phyloP scores from a whole-genome alignment of 2,797 vertebrate species.

The Ara ararauna region DNA sequence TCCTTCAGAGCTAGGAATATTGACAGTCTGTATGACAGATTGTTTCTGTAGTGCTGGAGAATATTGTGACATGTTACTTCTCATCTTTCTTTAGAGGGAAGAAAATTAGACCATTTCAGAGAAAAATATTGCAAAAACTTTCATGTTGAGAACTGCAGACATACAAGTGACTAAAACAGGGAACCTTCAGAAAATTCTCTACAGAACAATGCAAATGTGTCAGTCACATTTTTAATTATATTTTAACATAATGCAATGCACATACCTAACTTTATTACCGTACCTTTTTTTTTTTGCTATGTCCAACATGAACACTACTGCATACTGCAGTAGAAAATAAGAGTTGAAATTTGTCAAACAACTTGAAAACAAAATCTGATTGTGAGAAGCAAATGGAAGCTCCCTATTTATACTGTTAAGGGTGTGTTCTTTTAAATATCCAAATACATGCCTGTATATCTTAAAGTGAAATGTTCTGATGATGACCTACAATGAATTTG shows the following conservation, averaged over 20 bases:
- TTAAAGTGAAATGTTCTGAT: not conserved
- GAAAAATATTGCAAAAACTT: not conserved
- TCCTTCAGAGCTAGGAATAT: constrained; percentile 10
- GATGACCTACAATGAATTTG: not conserved
- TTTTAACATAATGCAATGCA: not conserved
- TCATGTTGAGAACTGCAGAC: not conserved
- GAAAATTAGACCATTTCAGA: not conserved
- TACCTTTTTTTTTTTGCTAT: not conserved
- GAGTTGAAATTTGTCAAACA: not conserved
- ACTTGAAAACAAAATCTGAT: not conserved
- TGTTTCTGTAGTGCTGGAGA: constrained; percentile 13
- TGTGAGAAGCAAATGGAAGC: not conserved
- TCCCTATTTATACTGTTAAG: not conserved
- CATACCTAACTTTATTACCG: no score
- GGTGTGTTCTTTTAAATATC: not conserved
- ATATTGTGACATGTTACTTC: not conserved
- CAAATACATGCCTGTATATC: rapidly evolving
- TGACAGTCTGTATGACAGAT: constrained; percentile 28
- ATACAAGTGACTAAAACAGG: not conserved
- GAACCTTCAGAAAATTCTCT: not conserved
- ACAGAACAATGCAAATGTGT: not conserved
- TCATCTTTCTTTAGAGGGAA: not conserved
- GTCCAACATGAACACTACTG: not conserved
- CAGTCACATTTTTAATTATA: not conserved
- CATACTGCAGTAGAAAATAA: not conserved